A percentile compares a stretch with the other conserved stretches of the same genome.
phyloP scores from a whole-genome alignment of 2,888 invertebrate genomes.

The Cremastinae sp. region DNA sequence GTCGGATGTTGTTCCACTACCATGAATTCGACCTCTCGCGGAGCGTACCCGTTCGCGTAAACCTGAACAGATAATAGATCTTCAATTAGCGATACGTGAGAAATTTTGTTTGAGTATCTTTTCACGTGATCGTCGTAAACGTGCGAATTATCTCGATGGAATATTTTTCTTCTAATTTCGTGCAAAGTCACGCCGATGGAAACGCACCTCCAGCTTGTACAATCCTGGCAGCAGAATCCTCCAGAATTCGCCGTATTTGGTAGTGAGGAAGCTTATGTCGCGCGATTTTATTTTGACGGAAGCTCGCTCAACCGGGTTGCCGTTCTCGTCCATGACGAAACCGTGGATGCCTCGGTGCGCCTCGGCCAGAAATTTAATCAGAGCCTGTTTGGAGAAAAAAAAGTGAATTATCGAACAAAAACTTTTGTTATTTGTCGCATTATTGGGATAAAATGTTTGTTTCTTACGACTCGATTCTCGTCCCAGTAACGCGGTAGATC shows the following conservation, averaged over 20 bases:
- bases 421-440: constrained; percentile 1
- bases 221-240: constrained; percentile 92
- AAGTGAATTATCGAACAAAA: background rate
- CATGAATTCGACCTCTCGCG: constrained; percentile 92
- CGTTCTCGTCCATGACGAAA: constrained; percentile 89
- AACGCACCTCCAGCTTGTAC: constrained; percentile 89
- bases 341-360: constrained; percentile 95
- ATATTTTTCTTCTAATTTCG: too few species aligned
- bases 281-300: constrained; percentile 90
- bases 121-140: too few species aligned
- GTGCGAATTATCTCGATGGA: too few species aligned
- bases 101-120: too few species aligned
- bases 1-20: constrained; percentile 93
- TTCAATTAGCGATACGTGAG: too few species aligned
- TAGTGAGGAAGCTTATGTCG: constrained; percentile 92
- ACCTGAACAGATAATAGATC: too few species aligned
- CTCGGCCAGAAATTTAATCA: constrained; percentile 92
- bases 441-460: background rate
- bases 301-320: constrained; percentile 90
- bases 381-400: constrained; percentile 82
- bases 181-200: too few species aligned
- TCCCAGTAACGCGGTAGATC: constrained; percentile 93
- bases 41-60: constrained; percentile 91
- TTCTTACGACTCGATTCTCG: constrained; percentile 90
- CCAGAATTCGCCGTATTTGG: constrained; percentile 97